These are phyloP conservation scores for Lobophora halterata DNA, from an alignment of 2,888 invertebrate species.

Conservation along the genomic window DNA sequence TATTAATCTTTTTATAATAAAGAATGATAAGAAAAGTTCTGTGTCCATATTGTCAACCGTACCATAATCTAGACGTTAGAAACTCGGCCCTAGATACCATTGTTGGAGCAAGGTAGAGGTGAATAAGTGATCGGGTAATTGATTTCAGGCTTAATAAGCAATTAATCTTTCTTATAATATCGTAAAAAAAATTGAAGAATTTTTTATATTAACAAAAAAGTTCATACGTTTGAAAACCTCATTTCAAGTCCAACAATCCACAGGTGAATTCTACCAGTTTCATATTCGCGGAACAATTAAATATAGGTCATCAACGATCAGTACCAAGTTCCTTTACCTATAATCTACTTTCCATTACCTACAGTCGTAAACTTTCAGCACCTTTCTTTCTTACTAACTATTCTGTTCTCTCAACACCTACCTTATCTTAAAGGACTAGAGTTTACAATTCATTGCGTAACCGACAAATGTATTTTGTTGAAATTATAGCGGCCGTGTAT, in stretches of 20 bases:
- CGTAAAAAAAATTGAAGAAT: too few species aligned
- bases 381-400: slow-evolving; percentile 36
- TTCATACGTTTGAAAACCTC: slow-evolving; percentile 2
- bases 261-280: slow-evolving; percentile 27
- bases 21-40: too few species aligned
- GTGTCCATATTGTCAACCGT: slow-evolving; percentile 7
- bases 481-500: slow-evolving; percentile 42
- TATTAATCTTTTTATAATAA: too few species aligned
- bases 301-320: slow-evolving; percentile 27
- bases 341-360: slow-evolving; percentile 34
- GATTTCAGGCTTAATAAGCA: too few species aligned
- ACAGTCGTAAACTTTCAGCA: slow-evolving; percentile 43
- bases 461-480: slow-evolving; percentile 42
- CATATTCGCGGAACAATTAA: slow-evolving; percentile 16
- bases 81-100: slow-evolving; percentile 39
- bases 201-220: slow-evolving; percentile 24
- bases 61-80: slow-evolving; percentile 36
- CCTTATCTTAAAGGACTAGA: slow-evolving; percentile 51
- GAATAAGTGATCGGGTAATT: too few species aligned
- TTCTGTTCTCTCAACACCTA: slow-evolving; percentile 37
- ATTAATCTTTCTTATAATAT: too few species aligned
- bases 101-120: slow-evolving; percentile 38
- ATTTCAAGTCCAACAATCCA: too few species aligned
- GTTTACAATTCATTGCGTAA: slow-evolving; percentile 48
- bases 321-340: slow-evolving; percentile 28